Evolutionary conservation across 2,113 vertebrate genomes (phyloP), one percentile per base, ranked within the genome.

Genomic region (Pseudonaja textilis): DNA sequence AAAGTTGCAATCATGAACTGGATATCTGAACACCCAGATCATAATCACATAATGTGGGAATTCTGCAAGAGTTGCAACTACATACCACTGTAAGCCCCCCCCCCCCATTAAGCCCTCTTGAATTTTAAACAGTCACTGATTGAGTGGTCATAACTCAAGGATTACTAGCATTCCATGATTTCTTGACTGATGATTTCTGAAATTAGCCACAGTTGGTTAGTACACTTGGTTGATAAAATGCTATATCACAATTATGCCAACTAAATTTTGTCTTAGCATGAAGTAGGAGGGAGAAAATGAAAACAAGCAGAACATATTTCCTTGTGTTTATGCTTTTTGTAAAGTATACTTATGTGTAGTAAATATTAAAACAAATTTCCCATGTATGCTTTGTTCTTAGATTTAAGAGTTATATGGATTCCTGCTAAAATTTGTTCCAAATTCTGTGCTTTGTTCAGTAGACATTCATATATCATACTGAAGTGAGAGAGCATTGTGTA

Each of bases 401-500:
- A 88, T 54, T 61, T 88, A 92, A 34, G n/a, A 57, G 34, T 81
- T 88, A 74, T 45, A 34, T 22, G 39, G 4, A 91, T 55, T 12
- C 52, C 69, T 94, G 5, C 47, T 94, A 18, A 90, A 47, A 87
- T 29, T 69, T 47, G 91, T 88, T 2, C 87, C 2, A 50, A 5
- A 74, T 34, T 14, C 91, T 91, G 89, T 8, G 81, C 54, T 89
- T 90, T 96, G 92, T 88, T 93, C 93, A 85, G 20, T 55, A 89
- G 85, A 90, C 93, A 92, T 29, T 47, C 22, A 87, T 74, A 95
- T 93, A 94, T 93, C 94, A 95, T 90, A 26, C 91, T 94, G 91
- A 85, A 95, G 54, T 97, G 88, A 96, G 96, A 93, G 92, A 0
- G 91, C 93, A 95, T 96, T 96, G 95, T 97, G 91, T 52, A 1